phyloP scores from a whole-genome alignment of 2,797 vertebrate species.

The Taenioides sp. region DNA sequence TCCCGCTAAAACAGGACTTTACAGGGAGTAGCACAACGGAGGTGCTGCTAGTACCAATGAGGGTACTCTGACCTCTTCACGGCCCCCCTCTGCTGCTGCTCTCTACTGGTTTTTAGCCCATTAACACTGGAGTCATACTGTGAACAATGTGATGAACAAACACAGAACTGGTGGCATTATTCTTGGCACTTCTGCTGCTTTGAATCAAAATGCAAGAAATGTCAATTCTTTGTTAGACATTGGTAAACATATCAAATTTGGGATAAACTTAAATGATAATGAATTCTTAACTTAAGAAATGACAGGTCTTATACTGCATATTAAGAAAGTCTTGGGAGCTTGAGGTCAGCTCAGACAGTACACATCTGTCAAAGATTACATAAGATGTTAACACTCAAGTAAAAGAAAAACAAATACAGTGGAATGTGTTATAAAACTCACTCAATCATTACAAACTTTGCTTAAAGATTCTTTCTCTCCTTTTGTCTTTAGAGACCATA shows the following conservation, averaged over 20 bases:
- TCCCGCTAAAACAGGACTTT: slow-evolving; percentile 46
- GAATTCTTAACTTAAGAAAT: background rate
- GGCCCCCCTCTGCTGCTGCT: slow-evolving; percentile 4
- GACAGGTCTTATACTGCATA: background rate
- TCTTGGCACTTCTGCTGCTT: slow-evolving; percentile 40
- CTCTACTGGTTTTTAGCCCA: slow-evolving; percentile 5
- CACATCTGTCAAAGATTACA: background rate
- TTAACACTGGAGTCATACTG: slow-evolving; percentile 25
- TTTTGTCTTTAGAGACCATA: background rate
- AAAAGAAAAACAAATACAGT: too few species aligned
- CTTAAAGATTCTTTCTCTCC: background rate
- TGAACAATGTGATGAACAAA: slow-evolving; percentile 15
- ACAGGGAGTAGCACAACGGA: slow-evolving; percentile 19
- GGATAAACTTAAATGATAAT: background rate
- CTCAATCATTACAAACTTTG: background rate
- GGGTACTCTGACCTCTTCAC: slow-evolving; percentile 17
- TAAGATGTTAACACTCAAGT: background rate
- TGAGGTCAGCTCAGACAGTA: background rate
- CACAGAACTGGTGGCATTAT: slow-evolving; percentile 9
- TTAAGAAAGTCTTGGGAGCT: background rate
- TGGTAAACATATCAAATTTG: background rate
- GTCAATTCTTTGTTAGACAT: background rate
- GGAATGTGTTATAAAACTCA: background rate
- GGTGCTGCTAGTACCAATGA: slow-evolving; percentile 20
- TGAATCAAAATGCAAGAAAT: slow-evolving; percentile 1